Base-by-base conservation (phyloP, 2,113 vertebrate genomes). In the Clarias batrachus region DNA sequence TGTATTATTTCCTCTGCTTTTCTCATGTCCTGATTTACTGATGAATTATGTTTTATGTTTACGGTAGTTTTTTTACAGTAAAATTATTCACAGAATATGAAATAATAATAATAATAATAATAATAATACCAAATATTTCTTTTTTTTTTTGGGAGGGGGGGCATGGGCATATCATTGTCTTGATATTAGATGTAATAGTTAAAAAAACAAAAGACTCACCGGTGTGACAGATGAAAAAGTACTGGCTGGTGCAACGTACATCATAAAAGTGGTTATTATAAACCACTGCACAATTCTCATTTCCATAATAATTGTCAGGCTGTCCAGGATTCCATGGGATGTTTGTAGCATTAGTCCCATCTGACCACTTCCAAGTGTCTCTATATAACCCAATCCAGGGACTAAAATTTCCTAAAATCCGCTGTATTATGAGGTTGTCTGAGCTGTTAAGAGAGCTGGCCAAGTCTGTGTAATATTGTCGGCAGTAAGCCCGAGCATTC, bases 341-440 rank as follows among this genome's bases (percentile, higher is more conserved):
- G 52, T 21, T 19, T 48, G 25, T 57, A 48, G 81, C 54, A 6
- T 21, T 83, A 63, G 70, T 77, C 3, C 30, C 13, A 16, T 87
- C 86, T 25, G 73, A 57, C 86, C 86, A 87, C 71, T 27, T 83
- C 86, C 86, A 87, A 2, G 25, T 10, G 14, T 78, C 52, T 19
- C 86, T 82, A 16, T 78, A 83, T 25, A 83, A 33, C 23, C 86
- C 86, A 17, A 83, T 25, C 86, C 86, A 87, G 14, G 33, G 23
- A n/a, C 10, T 14, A 25, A 4, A 4, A 0, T 4, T n/a, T 8
- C 0, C 1, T 5, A 48, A 48, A 14, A 79, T 12, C 19, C 23
- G 2, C 1, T 0, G 3, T 17, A 83, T 6, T 8, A 27, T 3
- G 1, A 41, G 1, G 30, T 83, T 78, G 3, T 87, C 71, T 9